Evolutionary conservation across 2,113 vertebrate species (phyloP).

Genomic region (Callocephalon fimbriatum): DNA sequence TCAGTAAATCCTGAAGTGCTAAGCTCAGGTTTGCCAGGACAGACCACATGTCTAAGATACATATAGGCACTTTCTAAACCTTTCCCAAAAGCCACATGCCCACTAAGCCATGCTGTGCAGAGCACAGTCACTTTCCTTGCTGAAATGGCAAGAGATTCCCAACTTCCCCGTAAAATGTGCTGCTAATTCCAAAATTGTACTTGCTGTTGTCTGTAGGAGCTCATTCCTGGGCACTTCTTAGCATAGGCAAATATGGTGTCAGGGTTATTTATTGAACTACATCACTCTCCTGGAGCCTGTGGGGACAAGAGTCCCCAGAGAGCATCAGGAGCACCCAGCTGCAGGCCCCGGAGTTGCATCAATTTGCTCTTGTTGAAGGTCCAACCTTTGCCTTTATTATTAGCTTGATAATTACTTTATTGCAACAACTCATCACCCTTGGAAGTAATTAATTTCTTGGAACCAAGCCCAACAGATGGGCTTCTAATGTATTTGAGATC

Average conservation of each 20-base stretch:
- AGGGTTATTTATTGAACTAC: background rate
- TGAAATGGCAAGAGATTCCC: background rate
- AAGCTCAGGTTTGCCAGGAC: background rate
- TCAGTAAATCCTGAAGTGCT: background rate
- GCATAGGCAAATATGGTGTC: fast-evolving
- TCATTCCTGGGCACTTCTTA: background rate
- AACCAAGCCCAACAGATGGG: slow-evolving; percentile 19
- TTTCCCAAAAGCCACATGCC: background rate
- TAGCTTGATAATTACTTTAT: slow-evolving; percentile 15
- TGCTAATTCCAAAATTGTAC: background rate
- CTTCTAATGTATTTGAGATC: slow-evolving; percentile 17
- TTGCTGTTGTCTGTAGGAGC: background rate
- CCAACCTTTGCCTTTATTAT: slow-evolving; percentile 11
- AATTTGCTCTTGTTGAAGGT: background rate
- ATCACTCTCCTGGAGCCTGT: background rate
- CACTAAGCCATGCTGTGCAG: background rate
- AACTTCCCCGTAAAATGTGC: background rate
- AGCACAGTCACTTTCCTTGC: background rate
- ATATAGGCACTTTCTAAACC: background rate
- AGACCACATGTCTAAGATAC: background rate
- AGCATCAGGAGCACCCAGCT: background rate
- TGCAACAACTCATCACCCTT: background rate
- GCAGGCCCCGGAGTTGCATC: background rate
- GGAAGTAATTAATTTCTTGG: slow-evolving; percentile 53
- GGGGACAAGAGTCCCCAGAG: fast-evolving